Evolutionary conservation across 2,113 vertebrate species (phyloP).

Genomic region (Pongo abelii): DNA sequence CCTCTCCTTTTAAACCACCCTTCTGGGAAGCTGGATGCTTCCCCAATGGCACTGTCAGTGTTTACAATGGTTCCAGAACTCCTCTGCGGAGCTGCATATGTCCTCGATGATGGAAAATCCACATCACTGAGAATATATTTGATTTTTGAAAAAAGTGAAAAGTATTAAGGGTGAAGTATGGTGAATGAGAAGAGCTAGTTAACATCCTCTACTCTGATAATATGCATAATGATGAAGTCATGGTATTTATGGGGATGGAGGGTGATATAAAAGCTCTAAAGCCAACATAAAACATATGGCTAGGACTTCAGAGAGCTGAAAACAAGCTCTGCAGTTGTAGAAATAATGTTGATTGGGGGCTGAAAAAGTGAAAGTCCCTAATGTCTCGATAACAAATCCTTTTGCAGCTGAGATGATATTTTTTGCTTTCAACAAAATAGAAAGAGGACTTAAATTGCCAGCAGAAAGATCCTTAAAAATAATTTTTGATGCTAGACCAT

Average conservation of each 20-base stretch:
- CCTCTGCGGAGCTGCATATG: not conserved
- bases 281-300: not conserved
- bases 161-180: not conserved
- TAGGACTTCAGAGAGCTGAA: not conserved
- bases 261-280: not conserved
- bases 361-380: not conserved
- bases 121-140: not conserved
- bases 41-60: fast-evolving
- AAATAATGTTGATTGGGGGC: not conserved
- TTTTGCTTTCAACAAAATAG: not conserved
- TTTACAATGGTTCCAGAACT: not conserved
- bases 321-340: too few relatives aligned
- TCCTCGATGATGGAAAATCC: not conserved
- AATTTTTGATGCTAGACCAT: not conserved
- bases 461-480: not conserved
- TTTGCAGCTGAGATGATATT: not conserved
- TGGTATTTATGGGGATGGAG: too few relatives aligned
- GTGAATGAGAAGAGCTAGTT: not conserved
- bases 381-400: not conserved
- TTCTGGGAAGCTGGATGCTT: not conserved
- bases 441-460: not conserved
- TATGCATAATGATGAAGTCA: not conserved
- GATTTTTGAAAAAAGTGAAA: not conserved
- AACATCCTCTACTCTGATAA: not conserved
- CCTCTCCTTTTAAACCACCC: not conserved